These are phyloP conservation scores for Noctua pronuba DNA, from an alignment of 2,888 invertebrate genomes.

Conservation along the genomic window DNA sequence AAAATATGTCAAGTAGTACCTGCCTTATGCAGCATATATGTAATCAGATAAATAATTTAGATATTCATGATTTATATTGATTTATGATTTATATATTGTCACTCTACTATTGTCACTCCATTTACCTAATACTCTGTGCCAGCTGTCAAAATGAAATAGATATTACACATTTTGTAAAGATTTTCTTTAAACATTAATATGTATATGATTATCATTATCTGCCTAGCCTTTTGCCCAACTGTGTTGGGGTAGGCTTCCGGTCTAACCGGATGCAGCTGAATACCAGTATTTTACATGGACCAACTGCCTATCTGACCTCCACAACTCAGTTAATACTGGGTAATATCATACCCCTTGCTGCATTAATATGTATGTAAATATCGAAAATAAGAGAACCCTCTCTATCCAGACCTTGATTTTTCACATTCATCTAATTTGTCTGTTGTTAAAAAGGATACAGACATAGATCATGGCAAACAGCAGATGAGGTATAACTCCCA, in stretches of 20 bases:
- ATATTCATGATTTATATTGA: neutral
- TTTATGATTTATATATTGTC: conserved; percentile 4
- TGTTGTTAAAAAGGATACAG: conserved; percentile 94
- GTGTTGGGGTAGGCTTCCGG: neutral
- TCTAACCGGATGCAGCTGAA: neutral
- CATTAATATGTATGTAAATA: neutral
- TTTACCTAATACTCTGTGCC: conserved; percentile 8
- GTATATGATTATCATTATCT: neutral
- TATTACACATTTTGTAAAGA: neutral
- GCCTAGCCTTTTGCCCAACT: neutral
- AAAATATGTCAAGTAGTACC: neutral
- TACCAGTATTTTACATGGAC: neutral
- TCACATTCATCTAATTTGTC: neutral
- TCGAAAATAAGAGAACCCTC: neutral
- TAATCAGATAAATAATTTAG: neutral
- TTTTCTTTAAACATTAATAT: neutral
- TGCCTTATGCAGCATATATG: neutral
- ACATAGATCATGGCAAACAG: conserved; percentile 98
- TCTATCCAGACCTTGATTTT: neutral
- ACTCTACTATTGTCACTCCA: conserved; percentile 15
- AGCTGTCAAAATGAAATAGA: neutral
- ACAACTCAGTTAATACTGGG: neutral
- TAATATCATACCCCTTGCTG: neutral
- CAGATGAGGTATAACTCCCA: conserved; percentile 97
- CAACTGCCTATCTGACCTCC: neutral